These are phyloP conservation scores for Actinernus sp. DNA, from an alignment of 92 coral and sea anemone species.

Conservation along the genomic window DNA sequence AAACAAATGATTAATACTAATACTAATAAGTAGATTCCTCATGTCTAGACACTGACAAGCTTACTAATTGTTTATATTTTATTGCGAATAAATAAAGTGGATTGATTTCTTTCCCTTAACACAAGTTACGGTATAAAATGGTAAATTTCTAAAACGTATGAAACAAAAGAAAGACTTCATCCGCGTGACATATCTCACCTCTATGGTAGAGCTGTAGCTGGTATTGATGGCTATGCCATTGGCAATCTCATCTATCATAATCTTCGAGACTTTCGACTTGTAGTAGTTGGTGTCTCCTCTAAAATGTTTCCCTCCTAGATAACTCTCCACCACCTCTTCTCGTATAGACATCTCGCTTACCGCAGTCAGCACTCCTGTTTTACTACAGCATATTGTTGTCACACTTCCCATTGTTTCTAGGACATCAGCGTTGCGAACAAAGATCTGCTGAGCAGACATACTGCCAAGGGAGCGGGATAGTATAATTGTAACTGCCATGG, in stretches of 20 bases:
- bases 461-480: conserved; percentile 59
- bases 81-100: background rate
- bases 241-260: conserved; percentile 44
- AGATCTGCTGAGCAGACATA: conserved; percentile 61
- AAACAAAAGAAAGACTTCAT: too few relatives aligned
- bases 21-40: too few relatives aligned
- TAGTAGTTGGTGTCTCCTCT: conserved; percentile 77
- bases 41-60: too few relatives aligned
- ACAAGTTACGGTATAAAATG: too few relatives aligned
- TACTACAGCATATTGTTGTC: conserved; percentile 77
- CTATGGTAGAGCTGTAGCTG: conserved; percentile 72
- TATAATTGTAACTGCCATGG: conserved; percentile 78
- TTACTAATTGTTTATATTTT: background rate
- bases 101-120: too few relatives aligned
- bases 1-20: too few relatives aligned
- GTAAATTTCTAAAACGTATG: too few relatives aligned
- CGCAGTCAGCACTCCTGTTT: conserved; percentile 86
- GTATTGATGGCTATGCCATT: conserved; percentile 75
- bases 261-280: conserved; percentile 43
- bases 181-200: too few relatives aligned
- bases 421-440: conserved; percentile 78
- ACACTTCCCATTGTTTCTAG: conserved; percentile 84
- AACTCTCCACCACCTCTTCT: conserved; percentile 81
- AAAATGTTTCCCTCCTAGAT: conserved; percentile 45
- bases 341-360: conserved; percentile 65